Conservation (phyloP, 2,797 vertebrate species). For the Macropodus opercularis region DNA sequence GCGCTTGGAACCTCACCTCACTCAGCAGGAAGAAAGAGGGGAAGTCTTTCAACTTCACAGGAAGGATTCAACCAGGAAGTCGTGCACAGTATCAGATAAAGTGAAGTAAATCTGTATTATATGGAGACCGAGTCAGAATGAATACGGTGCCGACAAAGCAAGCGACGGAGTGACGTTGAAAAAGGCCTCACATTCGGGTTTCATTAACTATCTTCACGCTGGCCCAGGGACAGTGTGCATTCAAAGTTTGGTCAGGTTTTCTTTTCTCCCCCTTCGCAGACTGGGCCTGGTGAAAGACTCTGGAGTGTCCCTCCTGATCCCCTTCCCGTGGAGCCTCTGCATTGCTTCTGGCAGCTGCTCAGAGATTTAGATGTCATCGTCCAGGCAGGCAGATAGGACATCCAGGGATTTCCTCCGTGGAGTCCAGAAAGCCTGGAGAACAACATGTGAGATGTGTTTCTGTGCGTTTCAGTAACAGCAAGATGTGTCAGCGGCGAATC, state of each 20-base stretch:
- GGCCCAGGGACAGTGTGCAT: constrained; percentile 1
- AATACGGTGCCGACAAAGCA: too few relatives aligned
- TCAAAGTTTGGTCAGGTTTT: constrained; percentile 16
- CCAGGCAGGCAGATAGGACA: constrained; percentile 78
- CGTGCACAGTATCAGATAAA: too few relatives aligned
- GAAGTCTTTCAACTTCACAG: constrained; percentile 54
- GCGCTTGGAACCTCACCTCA: constrained; percentile 60
- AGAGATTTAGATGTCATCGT: constrained; percentile 82
- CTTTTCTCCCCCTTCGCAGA: constrained; percentile 1
- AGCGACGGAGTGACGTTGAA: too few relatives aligned
- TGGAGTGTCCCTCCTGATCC: constrained; percentile 56
- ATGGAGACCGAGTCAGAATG: too few relatives aligned
- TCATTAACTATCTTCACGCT: too few relatives aligned
- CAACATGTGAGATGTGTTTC: constrained; percentile 68
- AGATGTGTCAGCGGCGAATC: too few relatives aligned
- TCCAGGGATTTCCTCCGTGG: constrained; percentile 71
- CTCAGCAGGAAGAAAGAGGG: constrained; percentile 57
- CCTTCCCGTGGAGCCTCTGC: constrained; percentile 58
- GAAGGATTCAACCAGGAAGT: constrained; percentile 37
- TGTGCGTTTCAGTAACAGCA: constrained; percentile 64
- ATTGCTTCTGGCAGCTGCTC: constrained; percentile 79
- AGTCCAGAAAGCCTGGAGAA: constrained; percentile 54
- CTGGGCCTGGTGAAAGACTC: constrained; percentile 43
- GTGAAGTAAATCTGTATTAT: too few relatives aligned
- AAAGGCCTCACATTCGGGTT: too few relatives aligned